Evolutionary conservation across 2,888 invertebrate genomes (phyloP), one percentile per base, ranked within the genome.

Genomic region (Neoscelio sp.): DNA sequence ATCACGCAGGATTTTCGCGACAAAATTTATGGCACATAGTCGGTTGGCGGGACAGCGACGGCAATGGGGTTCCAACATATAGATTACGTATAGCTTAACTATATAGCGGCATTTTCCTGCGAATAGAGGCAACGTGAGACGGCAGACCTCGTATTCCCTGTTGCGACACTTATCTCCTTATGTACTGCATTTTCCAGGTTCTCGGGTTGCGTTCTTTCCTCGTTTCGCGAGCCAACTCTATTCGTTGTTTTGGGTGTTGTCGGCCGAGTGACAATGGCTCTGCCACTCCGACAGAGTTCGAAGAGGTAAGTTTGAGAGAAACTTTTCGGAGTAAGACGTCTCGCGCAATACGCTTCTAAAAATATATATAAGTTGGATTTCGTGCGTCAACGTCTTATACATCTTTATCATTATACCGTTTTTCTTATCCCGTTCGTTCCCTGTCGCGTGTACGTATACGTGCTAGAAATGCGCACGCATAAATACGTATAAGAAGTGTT

Each of bases 101-200:
- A 42, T 65, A 74, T 33, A 52, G 40, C 35, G 30, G 56, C 56
- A 56, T 73, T 73, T 62, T 54, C 52, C 42, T 44, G 46, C 44
- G 62, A 62, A 52, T 54, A 54, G 35, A 30, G 33, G 42, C 33
- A 54, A 56, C 60, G 33, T 18, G 68, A 60, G 48, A 78, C 73
- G 46, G 40, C 23, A 82, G 78, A 83, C 83, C 85, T 82, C 82
- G 84, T 87, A 87, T 88, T 87, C 88, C 88, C 88, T 83, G 84
- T 83, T 85, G 88, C 84, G 84, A 87, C 85, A 86, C 88, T 88
- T 86, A 87, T 88, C 87, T 87, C 84, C 82, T 84, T 85, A 81
- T 81, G 68, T 83, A 81, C 83, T 74, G 84, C 85, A 85, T 86
- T 85, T 88, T 85, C 85, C 82, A 74, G 81, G 44, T 80, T 81